A percentile compares a stretch with the other conserved stretches of the same genome.
Conservation (phyloP, 2,797 vertebrate genomes). For the Myiothlypis chrysogaster region DNA sequence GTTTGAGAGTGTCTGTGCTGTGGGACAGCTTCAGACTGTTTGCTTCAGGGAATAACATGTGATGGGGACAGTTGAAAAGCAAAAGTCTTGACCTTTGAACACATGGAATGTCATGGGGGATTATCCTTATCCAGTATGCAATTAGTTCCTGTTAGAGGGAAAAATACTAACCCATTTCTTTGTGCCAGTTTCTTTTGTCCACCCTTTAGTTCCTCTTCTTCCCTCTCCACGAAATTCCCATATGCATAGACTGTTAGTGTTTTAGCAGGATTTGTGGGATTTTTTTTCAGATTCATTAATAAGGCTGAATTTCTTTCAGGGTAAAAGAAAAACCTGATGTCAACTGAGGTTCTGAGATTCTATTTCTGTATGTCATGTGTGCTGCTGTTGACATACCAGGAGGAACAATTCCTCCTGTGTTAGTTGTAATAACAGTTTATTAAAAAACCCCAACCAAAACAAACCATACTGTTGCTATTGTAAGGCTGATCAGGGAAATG, state of each 20-base stretch:
- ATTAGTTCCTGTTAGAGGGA: background rate
- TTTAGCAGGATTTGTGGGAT: background rate
- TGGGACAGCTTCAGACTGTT: background rate
- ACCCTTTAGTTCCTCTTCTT: background rate
- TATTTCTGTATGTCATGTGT: background rate
- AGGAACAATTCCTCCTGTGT: background rate
- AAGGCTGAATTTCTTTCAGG: background rate
- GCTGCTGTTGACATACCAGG: background rate
- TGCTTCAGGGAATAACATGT: background rate
- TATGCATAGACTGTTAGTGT: background rate
- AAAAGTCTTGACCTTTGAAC: background rate
- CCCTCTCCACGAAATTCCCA: background rate
- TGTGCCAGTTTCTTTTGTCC: background rate
- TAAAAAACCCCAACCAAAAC: background rate
- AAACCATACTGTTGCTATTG: background rate
- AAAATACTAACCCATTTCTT: background rate
- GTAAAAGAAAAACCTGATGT: background rate
- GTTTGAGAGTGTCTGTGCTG: accelerated
- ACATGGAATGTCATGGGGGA: background rate
- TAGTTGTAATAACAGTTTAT: background rate
- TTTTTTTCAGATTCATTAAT: background rate
- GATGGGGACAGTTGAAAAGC: background rate
- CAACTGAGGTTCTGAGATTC: background rate
- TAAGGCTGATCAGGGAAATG: background rate
- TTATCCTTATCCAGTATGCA: background rate